A percentile compares a stretch with the other conserved stretches of the same genome.
Evolutionary conservation across 2,113 vertebrate species (phyloP).

Genomic region (Pollimyrus isidori): DNA sequence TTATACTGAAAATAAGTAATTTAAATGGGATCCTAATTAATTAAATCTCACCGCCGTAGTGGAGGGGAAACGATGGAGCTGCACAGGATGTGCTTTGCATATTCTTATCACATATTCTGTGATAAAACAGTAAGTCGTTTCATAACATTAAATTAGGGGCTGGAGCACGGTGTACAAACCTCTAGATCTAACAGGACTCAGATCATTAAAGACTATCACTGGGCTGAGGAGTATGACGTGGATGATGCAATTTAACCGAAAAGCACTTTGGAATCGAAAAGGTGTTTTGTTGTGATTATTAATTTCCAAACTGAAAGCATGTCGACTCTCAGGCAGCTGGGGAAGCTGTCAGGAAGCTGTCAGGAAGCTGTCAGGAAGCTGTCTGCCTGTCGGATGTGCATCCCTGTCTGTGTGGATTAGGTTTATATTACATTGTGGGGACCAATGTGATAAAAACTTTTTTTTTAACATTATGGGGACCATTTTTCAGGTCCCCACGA

Average conservation of each 20-base stretch:
- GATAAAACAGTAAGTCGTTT: not conserved
- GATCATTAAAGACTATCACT: not conserved
- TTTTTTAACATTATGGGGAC: too few species aligned
- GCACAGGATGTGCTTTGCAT: not conserved
- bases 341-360: not conserved
- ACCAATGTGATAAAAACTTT: too few species aligned
- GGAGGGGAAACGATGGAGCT: not conserved
- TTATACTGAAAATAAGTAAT: not conserved
- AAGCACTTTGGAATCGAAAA: not conserved
- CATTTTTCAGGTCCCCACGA: too few species aligned
- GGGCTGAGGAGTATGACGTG: not conserved
- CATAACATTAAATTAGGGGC: not conserved
- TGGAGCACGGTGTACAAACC: not conserved
- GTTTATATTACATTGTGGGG: too few species aligned
- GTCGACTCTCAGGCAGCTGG: not conserved
- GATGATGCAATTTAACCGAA: not conserved
- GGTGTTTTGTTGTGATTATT: not conserved
- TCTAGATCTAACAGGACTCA: not conserved
- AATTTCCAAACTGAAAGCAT: not conserved
- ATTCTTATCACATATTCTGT: not conserved
- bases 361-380: not conserved
- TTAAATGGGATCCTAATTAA: slow-evolving; percentile 9
- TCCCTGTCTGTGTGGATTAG: too few species aligned
- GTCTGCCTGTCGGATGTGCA: not conserved
- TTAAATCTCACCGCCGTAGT: not conserved